Evolutionary conservation across 2,888 invertebrate species (phyloP), one percentile per base, ranked within the genome.

Genomic region (Nephrocerus scutellatus): DNA sequence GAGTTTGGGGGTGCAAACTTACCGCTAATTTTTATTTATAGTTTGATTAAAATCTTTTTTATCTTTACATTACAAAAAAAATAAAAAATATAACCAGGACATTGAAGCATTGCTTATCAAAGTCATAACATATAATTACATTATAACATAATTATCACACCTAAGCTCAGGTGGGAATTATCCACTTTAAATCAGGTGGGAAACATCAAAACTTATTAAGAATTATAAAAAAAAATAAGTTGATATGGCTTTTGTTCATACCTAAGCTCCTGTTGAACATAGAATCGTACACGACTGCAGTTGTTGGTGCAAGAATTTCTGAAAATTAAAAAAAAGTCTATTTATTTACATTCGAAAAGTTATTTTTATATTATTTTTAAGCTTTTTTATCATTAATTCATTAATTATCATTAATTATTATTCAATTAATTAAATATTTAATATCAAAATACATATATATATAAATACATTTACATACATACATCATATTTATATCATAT

Each of bases 251-350:
- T 0, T 47, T 40, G 41, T 48, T 42, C 43, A 36, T 54, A 63
- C 63, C 63, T 48, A 57, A 56, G 43, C 64, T 67, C 41, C 66
- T 62, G 56, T 67, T 68, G 39, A 61, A 52, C 58, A 63, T 55
- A 42, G 65, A 58, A 56, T 68, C 68, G 5, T 84, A 77, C 36
- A 78, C 77, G 46, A 75, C 74, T n/a, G 77, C 72, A 2, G 86
- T 86, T 20, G 86, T 85, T 22, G 87, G 88, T 16, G 86, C 83
- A 29, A 87, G 84, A 68, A 88, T 86, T 77, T 88, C 88, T 88
- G 74, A 46, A 71, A 71, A 44, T 39, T 45, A 38, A 51, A 21
- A 36, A 21, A 30, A 14, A 31, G 24, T 18, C 5, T 24, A 12
- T 24, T 24, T 24, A 24, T 24, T 24, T 24, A 12, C 12, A n/a